These are phyloP conservation scores for Nasonia vitripennis DNA, from an alignment of 1,140 invertebrate species.

Conservation along the genomic window DNA sequence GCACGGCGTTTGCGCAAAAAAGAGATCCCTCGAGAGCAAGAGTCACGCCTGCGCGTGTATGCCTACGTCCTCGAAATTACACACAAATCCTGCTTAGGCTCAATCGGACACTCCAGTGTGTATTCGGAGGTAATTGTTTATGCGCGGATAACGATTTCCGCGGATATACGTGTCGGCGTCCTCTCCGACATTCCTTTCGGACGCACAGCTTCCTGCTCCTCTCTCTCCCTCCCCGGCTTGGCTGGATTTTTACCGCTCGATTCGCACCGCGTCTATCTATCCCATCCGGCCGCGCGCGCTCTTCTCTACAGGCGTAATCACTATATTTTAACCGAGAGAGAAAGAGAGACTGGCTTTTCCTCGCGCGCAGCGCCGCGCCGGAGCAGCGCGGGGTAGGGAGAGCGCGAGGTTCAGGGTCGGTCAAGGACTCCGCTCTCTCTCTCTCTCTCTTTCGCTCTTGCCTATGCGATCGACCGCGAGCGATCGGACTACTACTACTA, in stretches of 20 bases:
- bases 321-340: slow-evolving; percentile 66
- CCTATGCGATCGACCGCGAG: slow-evolving; percentile 52
- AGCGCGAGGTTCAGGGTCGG: slow-evolving; percentile 68
- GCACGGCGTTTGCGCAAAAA: background rate
- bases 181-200: background rate
- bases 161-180: no score
- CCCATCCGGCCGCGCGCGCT: slow-evolving; percentile 35
- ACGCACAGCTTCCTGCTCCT: slow-evolving; percentile 11
- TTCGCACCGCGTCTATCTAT: background rate
- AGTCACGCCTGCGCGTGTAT: background rate
- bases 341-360: slow-evolving; percentile 11
- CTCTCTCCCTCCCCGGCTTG: background rate
- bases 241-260: background rate
- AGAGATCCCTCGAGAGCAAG: background rate
- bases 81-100: no score
- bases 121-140: background rate
- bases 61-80: no score
- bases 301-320: slow-evolving; percentile 62
- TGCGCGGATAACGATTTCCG: background rate
- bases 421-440: slow-evolving; percentile 66
- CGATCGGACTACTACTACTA: slow-evolving; percentile 55
- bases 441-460: slow-evolving; percentile 38
- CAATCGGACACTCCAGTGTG: no score
- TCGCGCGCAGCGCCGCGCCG: background rate
- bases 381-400: slow-evolving; percentile 48